A percentile compares a stretch with the other conserved stretches of the same genome.
Conservation (phyloP, 2,113 vertebrate genomes). For the Dicrurus megarhynchus region DNA sequence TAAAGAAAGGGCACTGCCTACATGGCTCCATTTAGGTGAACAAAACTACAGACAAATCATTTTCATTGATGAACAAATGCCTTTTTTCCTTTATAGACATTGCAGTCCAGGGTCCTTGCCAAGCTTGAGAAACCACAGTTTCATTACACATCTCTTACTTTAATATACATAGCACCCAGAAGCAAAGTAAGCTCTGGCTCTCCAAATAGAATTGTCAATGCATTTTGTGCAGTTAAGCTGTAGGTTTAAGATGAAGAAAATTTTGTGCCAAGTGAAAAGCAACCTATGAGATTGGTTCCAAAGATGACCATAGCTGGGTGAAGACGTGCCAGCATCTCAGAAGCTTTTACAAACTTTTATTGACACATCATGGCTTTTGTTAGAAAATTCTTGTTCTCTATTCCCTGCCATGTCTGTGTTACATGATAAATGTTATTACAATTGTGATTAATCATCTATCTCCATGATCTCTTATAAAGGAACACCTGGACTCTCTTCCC, state of each 20-base stretch:
- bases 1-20: not conserved
- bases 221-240: not conserved
- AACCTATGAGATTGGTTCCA: not conserved
- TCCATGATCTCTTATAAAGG: not conserved
- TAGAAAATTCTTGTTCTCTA: not conserved
- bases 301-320: not conserved
- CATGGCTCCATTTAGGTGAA: not conserved
- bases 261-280: not conserved
- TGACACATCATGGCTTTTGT: not conserved
- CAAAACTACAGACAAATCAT: not conserved
- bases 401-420: not conserved
- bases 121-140: not conserved
- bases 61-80: not conserved
- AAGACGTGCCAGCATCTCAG: not conserved
- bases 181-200: not conserved
- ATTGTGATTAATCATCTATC: not conserved
- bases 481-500: not conserved
- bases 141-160: not conserved
- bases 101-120: not conserved
- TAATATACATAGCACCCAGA: not conserved
- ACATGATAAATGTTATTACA: not conserved
- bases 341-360: not conserved
- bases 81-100: not conserved
- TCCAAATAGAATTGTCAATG: not conserved
- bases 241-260: not conserved